Evolutionary conservation across 2,888 invertebrate genomes (phyloP).

Genomic region (Capitulum mitella): DNA sequence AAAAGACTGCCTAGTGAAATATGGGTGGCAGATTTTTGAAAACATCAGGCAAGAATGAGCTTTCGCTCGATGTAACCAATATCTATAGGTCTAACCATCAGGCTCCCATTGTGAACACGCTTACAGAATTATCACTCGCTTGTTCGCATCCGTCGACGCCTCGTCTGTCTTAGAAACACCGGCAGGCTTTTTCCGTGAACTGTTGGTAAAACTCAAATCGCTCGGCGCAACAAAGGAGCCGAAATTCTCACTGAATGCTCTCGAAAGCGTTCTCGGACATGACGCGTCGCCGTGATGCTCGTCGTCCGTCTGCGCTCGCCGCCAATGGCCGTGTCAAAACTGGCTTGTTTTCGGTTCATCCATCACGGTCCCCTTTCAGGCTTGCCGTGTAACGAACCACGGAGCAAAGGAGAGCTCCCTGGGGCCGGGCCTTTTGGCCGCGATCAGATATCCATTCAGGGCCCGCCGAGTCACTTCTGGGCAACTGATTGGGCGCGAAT

Average conservation of each 20-base stretch:
- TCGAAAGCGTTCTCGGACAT: too few species aligned
- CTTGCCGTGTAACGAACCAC: neutral
- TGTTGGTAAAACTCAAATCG: too few species aligned
- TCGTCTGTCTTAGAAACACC: neutral
- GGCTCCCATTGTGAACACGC: neutral
- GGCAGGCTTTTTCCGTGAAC: too few species aligned
- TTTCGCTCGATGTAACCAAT: too few species aligned
- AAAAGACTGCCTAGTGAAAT: too few species aligned
- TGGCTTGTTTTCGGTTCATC: neutral
- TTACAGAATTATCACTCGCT: neutral
- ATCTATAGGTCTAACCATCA: too few species aligned
- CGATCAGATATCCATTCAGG: neutral
- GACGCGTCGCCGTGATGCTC: too few species aligned
- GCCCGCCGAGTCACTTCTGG: neutral
- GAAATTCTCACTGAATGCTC: too few species aligned
- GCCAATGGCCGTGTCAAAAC: neutral
- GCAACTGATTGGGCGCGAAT: conserved; percentile 12
- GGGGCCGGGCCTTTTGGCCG: neutral
- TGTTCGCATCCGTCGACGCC: neutral
- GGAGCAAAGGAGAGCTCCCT: neutral
- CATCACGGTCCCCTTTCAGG: conserved; percentile 18
- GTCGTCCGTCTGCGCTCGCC: neutral
- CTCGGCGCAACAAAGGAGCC: too few species aligned
- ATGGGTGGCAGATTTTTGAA: too few species aligned
- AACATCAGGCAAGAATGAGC: too few species aligned